Percentiles rank a stretch among this genome's conserved stretches.
phyloP scores from a whole-genome alignment of 2,888 invertebrate species.

The Dolichopus griseipennis region DNA sequence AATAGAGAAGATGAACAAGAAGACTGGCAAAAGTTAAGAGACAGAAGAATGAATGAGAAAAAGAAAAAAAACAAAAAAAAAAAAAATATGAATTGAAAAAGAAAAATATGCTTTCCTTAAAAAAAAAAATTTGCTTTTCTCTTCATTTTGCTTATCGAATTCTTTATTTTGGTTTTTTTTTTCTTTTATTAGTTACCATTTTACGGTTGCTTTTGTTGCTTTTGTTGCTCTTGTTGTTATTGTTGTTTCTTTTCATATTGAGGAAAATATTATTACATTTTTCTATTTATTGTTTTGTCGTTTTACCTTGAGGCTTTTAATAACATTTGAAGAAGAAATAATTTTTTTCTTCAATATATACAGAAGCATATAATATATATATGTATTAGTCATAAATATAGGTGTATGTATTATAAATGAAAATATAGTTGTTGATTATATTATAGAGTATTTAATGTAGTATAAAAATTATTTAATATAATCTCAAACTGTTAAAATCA shows the following conservation, averaged over 20 bases:
- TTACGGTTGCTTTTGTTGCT: no score
- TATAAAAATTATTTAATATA: no score
- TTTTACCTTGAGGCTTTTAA: conserved; percentile 1
- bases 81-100: neutral
- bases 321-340: neutral
- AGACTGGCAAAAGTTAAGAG: no score
- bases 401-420: neutral
- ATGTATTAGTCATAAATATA: neutral
- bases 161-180: no score
- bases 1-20: no score
- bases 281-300: neutral
- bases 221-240: no score
- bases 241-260: neutral
- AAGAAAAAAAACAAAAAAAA: neutral
- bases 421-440: neutral
- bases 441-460: no score
- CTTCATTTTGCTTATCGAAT: neutral
- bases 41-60: no score
- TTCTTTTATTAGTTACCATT: no score
- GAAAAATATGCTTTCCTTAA: neutral
- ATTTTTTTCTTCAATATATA: neutral
- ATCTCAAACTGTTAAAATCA: no score
- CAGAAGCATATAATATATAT: neutral
- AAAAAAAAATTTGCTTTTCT: neutral
- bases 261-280: conserved; percentile 1